These are phyloP conservation scores for Cephalopholis sonnerati DNA, from an alignment of 2,113 vertebrate species.

Conservation along the genomic window DNA sequence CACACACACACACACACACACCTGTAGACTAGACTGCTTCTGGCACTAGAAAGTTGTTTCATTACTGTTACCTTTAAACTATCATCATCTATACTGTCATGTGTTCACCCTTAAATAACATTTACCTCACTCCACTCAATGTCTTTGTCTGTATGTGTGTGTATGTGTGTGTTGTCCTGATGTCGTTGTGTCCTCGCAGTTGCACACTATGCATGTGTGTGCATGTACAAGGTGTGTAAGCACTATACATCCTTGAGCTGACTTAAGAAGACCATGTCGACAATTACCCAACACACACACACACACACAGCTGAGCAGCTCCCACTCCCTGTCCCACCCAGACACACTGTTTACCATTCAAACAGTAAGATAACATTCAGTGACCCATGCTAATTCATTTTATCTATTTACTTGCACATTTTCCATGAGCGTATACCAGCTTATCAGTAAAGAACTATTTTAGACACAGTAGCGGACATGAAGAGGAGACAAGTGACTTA, in stretches of 20 bases:
- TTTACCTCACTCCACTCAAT: neutral
- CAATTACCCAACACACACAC: conserved; percentile 16
- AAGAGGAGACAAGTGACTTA: neutral
- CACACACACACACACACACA: neutral
- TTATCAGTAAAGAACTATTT: neutral
- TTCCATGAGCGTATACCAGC: neutral
- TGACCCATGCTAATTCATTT: conserved; percentile 18
- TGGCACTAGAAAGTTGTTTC: conserved; percentile 1
- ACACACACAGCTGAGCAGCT: neutral
- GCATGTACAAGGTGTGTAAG: conserved; percentile 22
- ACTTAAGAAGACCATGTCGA: neutral
- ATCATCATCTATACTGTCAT: neutral
- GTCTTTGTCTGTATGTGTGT: neutral
- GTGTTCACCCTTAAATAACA: neutral
- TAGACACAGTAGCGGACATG: neutral
- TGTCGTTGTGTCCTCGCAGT: neutral
- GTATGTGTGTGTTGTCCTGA: neutral
- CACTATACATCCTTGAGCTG: conserved; percentile 1
- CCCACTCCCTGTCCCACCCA: conserved; percentile 49
- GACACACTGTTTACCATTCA: conserved; percentile 36
- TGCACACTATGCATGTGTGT: conserved; percentile 25
- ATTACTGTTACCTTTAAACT: neutral
- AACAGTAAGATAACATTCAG: conserved; percentile 36
- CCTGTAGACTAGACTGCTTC: neutral
- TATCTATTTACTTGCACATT: fast-evolving